Evolutionary conservation across 2,888 invertebrate species (phyloP), one percentile per base, ranked within the genome.

Genomic region (Lepidochitona cinerea): DNA sequence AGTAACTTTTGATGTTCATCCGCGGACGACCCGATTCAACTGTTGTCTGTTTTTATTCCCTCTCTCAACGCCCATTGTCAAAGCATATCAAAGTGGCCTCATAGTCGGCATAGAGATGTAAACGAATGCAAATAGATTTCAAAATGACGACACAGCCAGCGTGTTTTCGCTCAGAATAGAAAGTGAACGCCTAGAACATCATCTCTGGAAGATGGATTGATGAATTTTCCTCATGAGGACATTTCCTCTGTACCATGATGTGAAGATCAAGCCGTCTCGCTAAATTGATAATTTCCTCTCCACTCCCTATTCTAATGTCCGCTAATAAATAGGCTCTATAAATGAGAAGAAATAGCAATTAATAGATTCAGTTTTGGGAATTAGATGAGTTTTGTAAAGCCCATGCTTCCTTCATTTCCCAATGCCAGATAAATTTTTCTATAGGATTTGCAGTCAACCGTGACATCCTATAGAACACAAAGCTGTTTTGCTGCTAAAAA

Each of bases 251-350:
- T 32, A 14, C 29, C 29, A 29, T 23, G 29, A 59, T 29, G 29
- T 23, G 59, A 59, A 59, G 59, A 59, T 59, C 59, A 59, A 59
- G 59, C 59, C 26, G 14, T 29, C 59, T 14, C 32, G 1, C 26
- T 59, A 59, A 59, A 59, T 59, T 59, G 59, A 59, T 59, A 59
- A 59, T 59, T 59, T 59, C 59, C 59, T 29, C 59, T 14, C 32
- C 23, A 29, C 14, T 32, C 26, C 59, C 2, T 32, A 1, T 32
- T 14, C 59, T 59, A 59, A 59, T 59, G 59, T 59, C 29, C 26
- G 18, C 29, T 59, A 59, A 59, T 59, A 59, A 59, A 59, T 59
- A 59, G 59, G 59, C 59, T 29, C 29, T 32, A 59, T 59, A 59
- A 59, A 59, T 32, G 59, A 4, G 59, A 59, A 59, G 59, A 59